These are phyloP conservation scores for Epinotia demarniana DNA, from an alignment of 2,888 invertebrate species.

Conservation along the genomic window DNA sequence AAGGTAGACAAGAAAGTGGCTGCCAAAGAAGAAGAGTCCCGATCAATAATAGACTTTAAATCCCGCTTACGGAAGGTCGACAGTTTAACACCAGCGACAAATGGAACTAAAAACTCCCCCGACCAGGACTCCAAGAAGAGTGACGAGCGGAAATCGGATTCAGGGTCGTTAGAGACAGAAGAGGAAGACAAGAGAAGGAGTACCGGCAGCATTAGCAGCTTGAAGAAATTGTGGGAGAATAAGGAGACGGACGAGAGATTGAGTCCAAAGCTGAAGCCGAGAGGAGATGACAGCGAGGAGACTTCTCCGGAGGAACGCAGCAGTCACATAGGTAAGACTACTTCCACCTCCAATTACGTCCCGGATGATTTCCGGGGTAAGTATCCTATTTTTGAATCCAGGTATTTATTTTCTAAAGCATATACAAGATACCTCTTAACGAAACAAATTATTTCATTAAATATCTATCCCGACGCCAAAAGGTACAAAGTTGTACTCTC, in stretches of 20 bases:
- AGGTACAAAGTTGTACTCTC: no score
- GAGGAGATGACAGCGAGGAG: slow-evolving; percentile 61
- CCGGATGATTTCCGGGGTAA: no score
- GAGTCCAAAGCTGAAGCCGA: slow-evolving; percentile 85
- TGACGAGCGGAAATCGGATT: slow-evolving; percentile 69
- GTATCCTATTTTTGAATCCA: no score
- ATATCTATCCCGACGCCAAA: no score
- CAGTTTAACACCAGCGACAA: slow-evolving; percentile 68
- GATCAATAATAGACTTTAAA: slow-evolving; percentile 92
- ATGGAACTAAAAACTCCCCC: slow-evolving; percentile 71
- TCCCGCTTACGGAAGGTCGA: slow-evolving; percentile 93
- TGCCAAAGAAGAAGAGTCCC: slow-evolving; percentile 67
- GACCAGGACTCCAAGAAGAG: slow-evolving; percentile 63
- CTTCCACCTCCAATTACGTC: background rate
- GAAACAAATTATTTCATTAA: no score
- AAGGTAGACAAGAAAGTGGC: slow-evolving; percentile 87
- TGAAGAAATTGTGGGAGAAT: slow-evolving; percentile 96
- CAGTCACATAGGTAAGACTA: slow-evolving; percentile 31
- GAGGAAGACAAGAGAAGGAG: slow-evolving; percentile 94
- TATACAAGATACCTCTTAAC: no score
- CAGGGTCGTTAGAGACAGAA: slow-evolving; percentile 76
- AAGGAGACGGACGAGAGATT: slow-evolving; percentile 87
- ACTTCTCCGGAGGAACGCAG: slow-evolving; percentile 65
- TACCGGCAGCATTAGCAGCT: slow-evolving; percentile 95
- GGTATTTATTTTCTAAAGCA: no score